Base-by-base conservation (phyloP, 2,888 invertebrate genomes). In the Nomada hirtipes region DNA sequence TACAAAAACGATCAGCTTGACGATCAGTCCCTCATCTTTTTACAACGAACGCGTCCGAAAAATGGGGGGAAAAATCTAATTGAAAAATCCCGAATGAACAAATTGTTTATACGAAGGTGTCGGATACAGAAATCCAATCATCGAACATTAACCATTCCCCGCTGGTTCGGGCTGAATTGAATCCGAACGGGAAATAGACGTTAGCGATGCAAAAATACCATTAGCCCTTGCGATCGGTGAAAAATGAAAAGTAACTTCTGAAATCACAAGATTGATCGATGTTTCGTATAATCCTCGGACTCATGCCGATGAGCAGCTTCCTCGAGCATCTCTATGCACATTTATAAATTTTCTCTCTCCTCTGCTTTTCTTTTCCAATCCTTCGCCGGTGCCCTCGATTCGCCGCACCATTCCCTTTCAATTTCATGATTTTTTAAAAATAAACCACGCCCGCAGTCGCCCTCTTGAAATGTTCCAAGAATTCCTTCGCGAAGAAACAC, bases 1-100 rank as follows among this genome's bases (percentile, higher is more conserved):
- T 44, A 69, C n/a, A 65, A 55, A 20, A 59, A 71, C 67, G 42
- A 42, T 36, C 11, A 47, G 57, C 26, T 11, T 2, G 36, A 50
- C 23, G 15, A n/a, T 44, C 29, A 29, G 20, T 47, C 26, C 53
- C n/a, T n/a, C n/a, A n/a, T 18, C 44, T 15, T 4, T 29, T 42
- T 20, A 15, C 23, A n/a, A 44, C 23, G 68, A 47, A 20, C 23
- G 18, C 0, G 44, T 26, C n/a, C n/a, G 26, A 67, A 11, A 18
- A 29, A 18, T 15, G 36, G 13, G 29, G 15, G 15, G n/a, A 36
- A 52, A 29, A n/a, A 52, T 18, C 36, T 47, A 59, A 60, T 68
- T 42, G 69, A 61, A 26, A 44, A 60, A n/a, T 44, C n/a, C n/a
- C n/a, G 9, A 13, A 4, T 18, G 20, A 20, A 57, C 47, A 50